These are phyloP conservation scores for Alviniconcha marisindica DNA, from an alignment of 1,140 invertebrate genomes.

Conservation along the genomic window DNA sequence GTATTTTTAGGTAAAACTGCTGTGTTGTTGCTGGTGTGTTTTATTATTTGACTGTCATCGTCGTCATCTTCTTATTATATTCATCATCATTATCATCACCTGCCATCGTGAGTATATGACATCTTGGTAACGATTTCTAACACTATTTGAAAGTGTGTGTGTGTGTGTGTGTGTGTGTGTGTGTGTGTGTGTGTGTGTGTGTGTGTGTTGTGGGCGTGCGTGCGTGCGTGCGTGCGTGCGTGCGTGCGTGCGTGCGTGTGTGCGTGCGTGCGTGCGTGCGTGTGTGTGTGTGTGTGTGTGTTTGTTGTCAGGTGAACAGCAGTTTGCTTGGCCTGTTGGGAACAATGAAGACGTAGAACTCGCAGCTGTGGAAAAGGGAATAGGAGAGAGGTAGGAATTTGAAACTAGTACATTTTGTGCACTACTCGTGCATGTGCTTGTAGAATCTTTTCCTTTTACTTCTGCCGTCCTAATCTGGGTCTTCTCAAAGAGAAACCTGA, in stretches of 20 bases:
- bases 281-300: slow-evolving; percentile 14
- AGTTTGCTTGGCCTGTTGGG: background rate
- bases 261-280: background rate
- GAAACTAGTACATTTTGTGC: too few species aligned
- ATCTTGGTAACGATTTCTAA: background rate
- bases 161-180: slow-evolving; percentile 9
- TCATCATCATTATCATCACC: too few species aligned
- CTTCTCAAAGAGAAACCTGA: too few species aligned
- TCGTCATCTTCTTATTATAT: too few species aligned
- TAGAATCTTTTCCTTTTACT: too few species aligned
- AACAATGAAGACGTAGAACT: background rate
- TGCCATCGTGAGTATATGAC: too few species aligned
- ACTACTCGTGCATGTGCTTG: too few species aligned
- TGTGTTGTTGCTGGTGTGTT: too few species aligned
- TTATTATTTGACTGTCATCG: too few species aligned
- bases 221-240: background rate
- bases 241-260: background rate
- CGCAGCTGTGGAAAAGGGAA: background rate
- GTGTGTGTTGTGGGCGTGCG: background rate
- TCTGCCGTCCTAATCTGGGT: too few species aligned
- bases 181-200: slow-evolving; percentile 29
- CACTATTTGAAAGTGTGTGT: too few species aligned
- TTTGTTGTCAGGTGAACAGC: background rate
- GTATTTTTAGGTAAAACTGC: too few species aligned
- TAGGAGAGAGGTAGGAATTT: background rate